These are phyloP conservation scores for Pteruthius melanotis DNA, from an alignment of 2,113 vertebrate genomes.

Conservation along the genomic window DNA sequence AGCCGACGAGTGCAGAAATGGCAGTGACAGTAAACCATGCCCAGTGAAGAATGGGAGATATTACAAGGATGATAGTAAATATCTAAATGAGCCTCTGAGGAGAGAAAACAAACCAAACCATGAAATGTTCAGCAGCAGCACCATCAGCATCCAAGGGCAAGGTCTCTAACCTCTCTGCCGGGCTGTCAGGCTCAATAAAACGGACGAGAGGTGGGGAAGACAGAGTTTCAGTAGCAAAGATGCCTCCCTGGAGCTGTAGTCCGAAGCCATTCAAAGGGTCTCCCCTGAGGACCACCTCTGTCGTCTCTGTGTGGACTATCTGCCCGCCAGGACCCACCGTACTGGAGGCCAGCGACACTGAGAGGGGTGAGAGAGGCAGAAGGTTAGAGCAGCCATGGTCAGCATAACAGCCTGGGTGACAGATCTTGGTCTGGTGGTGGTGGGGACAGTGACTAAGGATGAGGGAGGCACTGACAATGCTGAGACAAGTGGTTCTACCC, in stretches of 20 bases:
- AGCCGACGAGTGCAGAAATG: conserved; percentile 66
- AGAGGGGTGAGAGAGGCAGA: neutral
- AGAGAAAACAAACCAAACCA: conserved; percentile 65
- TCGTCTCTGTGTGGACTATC: conserved; percentile 91
- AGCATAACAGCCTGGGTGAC: neutral
- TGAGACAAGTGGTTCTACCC: fast-evolving
- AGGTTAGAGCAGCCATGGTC: neutral
- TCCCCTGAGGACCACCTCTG: conserved; percentile 89
- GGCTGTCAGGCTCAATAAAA: conserved; percentile 95
- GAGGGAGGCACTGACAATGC: neutral
- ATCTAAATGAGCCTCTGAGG: conserved; percentile 61
- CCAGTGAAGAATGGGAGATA: conserved; percentile 65
- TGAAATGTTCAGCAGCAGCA: conserved; percentile 63
- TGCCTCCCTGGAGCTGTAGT: conserved; percentile 95
- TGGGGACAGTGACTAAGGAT: neutral
- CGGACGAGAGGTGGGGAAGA: conserved; percentile 90
- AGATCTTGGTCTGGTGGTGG: neutral
- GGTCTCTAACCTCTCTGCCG: conserved; percentile 90
- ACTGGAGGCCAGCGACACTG: conserved; percentile 94
- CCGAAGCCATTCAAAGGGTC: conserved; percentile 94
- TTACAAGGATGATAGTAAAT: conserved; percentile 64
- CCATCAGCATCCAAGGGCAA: conserved; percentile 69
- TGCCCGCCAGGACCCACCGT: conserved; percentile 93
- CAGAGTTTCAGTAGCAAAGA: conserved; percentile 93
- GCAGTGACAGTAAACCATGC: conserved; percentile 69